A percentile compares a stretch with the other conserved stretches of the same genome.
These are phyloP conservation scores for Thunnus thynnus DNA, from an alignment of 2,113 vertebrate genomes.

Conservation along the genomic window DNA sequence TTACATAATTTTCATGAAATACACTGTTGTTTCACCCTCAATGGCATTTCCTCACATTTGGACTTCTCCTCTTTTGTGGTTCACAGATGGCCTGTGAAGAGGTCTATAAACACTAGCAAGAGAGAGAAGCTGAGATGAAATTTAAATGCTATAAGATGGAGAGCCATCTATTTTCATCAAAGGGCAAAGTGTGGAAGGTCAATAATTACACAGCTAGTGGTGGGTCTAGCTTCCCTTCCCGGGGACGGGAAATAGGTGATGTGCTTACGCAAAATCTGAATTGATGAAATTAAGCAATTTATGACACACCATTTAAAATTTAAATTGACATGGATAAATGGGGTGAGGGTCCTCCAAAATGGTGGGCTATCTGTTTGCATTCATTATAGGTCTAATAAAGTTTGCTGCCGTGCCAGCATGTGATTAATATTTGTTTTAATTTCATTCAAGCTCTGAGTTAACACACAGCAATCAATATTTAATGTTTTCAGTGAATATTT, in stretches of 20 bases:
- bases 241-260: slow-evolving; percentile 31
- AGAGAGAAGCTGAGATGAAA: slow-evolving; percentile 51
- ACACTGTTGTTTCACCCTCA: slow-evolving; percentile 33
- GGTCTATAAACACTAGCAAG: slow-evolving; percentile 69
- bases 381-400: slow-evolving; percentile 69
- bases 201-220: slow-evolving; percentile 54
- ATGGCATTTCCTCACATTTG: slow-evolving; percentile 62
- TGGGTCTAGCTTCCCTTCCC: slow-evolving; percentile 7
- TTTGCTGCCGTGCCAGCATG: slow-evolving; percentile 65
- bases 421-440: slow-evolving; percentile 87
- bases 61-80: slow-evolving; percentile 31
- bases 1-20: slow-evolving; percentile 41
- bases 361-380: slow-evolving; percentile 51
- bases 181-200: slow-evolving; percentile 68
- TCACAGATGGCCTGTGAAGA: slow-evolving; percentile 72
- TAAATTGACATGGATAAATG: slow-evolving; percentile 62
- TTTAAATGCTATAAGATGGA: slow-evolving; percentile 69
- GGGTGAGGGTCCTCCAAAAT: slow-evolving; percentile 47
- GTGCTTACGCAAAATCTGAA: slow-evolving; percentile 32
- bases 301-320: slow-evolving; percentile 52
- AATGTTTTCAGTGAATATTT: slow-evolving; percentile 81
- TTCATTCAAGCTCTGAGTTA: slow-evolving; percentile 77
- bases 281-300: slow-evolving; percentile 48
- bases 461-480: slow-evolving; percentile 81
- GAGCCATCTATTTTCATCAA: slow-evolving; percentile 55